Evolutionary conservation across 2,888 invertebrate species (phyloP).

Genomic region (Nymphalis urticae): DNA sequence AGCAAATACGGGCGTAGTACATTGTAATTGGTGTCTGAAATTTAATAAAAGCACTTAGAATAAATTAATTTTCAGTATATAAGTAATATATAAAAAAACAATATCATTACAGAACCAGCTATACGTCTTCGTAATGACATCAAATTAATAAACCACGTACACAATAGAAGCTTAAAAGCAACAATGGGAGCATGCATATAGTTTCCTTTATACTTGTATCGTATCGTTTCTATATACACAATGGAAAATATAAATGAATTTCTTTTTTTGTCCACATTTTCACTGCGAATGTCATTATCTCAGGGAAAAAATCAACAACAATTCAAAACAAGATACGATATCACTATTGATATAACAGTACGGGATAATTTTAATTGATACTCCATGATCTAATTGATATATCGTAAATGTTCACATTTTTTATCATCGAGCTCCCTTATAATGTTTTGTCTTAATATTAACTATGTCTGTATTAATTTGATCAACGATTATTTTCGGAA

Average conservation of each 20-base stretch:
- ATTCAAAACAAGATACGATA: background rate
- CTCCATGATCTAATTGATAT: too few relatives aligned
- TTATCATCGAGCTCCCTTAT: too few relatives aligned
- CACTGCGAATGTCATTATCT: background rate
- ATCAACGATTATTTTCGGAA: too few relatives aligned
- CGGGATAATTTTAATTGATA: background rate
- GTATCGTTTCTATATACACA: background rate
- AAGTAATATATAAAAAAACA: background rate
- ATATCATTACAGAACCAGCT: background rate
- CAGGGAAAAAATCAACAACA: background rate
- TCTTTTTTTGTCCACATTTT: background rate
- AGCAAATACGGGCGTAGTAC: conserved; percentile 4
- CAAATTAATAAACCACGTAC: conserved; percentile 23
- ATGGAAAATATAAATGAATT: background rate
- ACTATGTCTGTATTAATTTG: too few relatives aligned
- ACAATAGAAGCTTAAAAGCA: conserved; percentile 21
- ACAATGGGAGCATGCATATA: conserved; percentile 12
- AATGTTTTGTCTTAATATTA: too few relatives aligned
- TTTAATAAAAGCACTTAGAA: background rate
- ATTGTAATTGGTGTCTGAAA: background rate
- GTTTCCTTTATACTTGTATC: conserved; percentile 14
- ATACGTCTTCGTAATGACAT: conserved; percentile 18
- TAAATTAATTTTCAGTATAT: background rate
- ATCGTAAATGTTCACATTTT: too few relatives aligned
- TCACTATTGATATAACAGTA: background rate